Conservation (phyloP, 2,797 vertebrate genomes). For the Hemitrygon akajei region DNA sequence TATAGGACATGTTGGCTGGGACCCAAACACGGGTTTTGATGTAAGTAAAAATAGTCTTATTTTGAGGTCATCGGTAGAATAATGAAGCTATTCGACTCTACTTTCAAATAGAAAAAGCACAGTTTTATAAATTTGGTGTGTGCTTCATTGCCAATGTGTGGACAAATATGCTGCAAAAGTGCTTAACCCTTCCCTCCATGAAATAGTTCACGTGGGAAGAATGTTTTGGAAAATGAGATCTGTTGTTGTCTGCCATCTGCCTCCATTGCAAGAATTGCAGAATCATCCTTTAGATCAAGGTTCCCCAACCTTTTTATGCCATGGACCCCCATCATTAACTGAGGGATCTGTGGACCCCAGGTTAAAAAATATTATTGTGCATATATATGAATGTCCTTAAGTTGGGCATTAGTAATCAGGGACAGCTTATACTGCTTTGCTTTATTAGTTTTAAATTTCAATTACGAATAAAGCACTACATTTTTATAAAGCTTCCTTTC, state of each 20-base stretch:
- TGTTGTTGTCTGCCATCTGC: not conserved
- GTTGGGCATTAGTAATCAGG: no score
- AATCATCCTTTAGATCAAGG: not conserved
- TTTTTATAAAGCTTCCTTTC: not conserved
- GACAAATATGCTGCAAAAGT: not conserved
- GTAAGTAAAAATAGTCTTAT: conserved; percentile 67
- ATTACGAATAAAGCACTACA: not conserved
- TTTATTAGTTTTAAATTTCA: not conserved
- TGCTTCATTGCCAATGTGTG: not conserved
- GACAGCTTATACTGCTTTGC: not conserved
- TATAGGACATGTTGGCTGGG: conserved; percentile 97
- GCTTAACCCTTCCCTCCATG: not conserved
- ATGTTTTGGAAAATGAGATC: not conserved
- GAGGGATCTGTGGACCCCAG: no score
- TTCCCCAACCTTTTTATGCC: no score
- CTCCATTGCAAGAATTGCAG: not conserved
- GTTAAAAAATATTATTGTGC: no score
- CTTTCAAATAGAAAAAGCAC: not conserved
- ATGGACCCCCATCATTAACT: no score
- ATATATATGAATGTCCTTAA: no score
- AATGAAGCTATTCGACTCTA: not conserved
- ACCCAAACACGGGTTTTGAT: conserved; percentile 97
- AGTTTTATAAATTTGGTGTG: not conserved
- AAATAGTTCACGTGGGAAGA: not conserved
- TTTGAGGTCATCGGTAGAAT: conserved; percentile 14